Base-by-base conservation (phyloP, 2,113 vertebrate genomes). In the Pseudorasbora parva region DNA sequence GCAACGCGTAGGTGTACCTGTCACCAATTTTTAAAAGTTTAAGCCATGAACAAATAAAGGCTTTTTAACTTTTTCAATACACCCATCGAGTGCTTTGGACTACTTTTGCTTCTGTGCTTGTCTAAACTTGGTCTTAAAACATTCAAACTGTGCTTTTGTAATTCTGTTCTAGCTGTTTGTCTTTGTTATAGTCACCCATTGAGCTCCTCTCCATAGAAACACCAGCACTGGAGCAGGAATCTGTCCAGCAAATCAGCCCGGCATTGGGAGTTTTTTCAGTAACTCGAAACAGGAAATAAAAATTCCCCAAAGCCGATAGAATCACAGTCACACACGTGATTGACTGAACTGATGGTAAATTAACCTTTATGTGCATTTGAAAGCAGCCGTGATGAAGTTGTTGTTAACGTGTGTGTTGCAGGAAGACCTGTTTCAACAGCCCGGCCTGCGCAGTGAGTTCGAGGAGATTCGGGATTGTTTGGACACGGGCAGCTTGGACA, bases 361-460 rank as follows among this genome's bases (percentile, higher is more conserved):
- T 33, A 83, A 64, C 76, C 4, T 54, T 30, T 87, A 9, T n/a
- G n/a, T n/a, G n/a, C n/a, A n/a, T 49, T 1, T 17, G n/a, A 49
- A 49, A 74, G 43, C n/a, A 73, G n/a, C 3, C 43, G 0, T 51
- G 9, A 9, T 41, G 30, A 68, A 30, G 17, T 64, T 0, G 9
- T 45, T 10, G n/a, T 27, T 1, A 9, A 27, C 33, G 51, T 80
- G 17, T 85, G 49, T 87, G 80, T 89, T 94, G 43, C 91, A 99
- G 98, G 97, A 97, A 91, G 97, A 99, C 85, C 92, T 99, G 78
- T 99, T 99, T 91, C 98, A 99, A 89, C 98, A 98, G 60, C 98
- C 98, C 68, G 98, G 98, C 47, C 95, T 98, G 71, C 94, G 95
- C 66, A 94, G 87, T 0, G 97, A 99, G 89, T 98, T 99, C 94